Evolutionary conservation across 2,888 invertebrate species (phyloP).

Genomic region (Lepas anatifera): DNA sequence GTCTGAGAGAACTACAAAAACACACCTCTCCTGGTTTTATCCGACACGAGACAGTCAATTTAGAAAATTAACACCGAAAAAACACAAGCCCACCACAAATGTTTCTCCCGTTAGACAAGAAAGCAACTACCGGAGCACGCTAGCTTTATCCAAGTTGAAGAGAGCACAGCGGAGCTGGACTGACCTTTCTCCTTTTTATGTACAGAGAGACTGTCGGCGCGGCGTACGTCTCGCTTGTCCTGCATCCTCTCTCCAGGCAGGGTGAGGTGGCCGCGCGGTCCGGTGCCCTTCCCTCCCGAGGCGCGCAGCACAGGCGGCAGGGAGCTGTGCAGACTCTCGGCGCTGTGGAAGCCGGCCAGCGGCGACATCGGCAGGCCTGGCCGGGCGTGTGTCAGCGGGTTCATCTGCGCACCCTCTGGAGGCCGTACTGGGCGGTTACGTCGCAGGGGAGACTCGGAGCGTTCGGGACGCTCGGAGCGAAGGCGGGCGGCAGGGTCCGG

Average conservation of each 20-base stretch:
- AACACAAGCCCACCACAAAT: too few species aligned
- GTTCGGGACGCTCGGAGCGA: not conserved
- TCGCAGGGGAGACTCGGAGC: not conserved
- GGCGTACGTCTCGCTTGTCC: not conserved
- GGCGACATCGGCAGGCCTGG: not conserved
- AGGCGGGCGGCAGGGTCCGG: not conserved
- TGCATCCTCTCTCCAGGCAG: not conserved
- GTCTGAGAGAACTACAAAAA: too few species aligned
- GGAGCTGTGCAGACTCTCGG: constrained; percentile 4
- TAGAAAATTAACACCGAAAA: too few species aligned
- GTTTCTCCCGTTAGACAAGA: too few species aligned
- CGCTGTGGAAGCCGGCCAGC: constrained; percentile 9
- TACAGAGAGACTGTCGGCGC: constrained; percentile 1
- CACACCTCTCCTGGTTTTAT: too few species aligned
- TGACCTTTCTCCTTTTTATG: not conserved
- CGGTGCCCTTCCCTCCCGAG: not conserved
- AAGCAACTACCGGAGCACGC: too few species aligned
- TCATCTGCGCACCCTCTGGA: not conserved
- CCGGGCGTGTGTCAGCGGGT: constrained; percentile 4
- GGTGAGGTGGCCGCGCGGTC: not conserved
- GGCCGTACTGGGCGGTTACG: not conserved
- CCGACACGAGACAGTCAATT: too few species aligned
- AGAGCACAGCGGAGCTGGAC: not conserved
- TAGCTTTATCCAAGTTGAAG: too few species aligned
- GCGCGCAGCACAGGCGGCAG: constrained; percentile 9